Percentiles rank a stretch among this genome's conserved stretches.
phyloP scores from a whole-genome alignment of 2,113 vertebrate species.

The Athene cunicularia region DNA sequence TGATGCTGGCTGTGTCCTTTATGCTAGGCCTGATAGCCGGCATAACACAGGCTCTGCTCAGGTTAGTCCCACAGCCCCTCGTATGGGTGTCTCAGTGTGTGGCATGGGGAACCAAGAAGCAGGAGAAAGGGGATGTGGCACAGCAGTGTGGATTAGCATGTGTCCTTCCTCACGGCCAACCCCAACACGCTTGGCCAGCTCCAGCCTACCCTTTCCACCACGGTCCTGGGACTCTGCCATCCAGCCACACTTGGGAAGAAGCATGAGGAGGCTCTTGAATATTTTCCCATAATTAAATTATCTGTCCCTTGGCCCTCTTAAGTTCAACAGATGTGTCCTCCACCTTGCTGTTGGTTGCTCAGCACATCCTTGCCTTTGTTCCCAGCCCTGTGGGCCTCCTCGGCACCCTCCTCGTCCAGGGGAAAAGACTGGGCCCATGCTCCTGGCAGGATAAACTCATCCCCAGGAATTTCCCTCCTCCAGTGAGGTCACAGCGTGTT shows the following conservation, averaged over 20 bases:
- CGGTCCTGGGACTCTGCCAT: background rate
- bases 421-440: background rate
- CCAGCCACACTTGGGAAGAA: background rate
- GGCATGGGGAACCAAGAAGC: background rate
- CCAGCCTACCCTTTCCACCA: background rate
- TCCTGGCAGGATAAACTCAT: accelerated
- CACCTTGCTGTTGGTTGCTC: background rate
- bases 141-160: background rate
- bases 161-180: background rate
- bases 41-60: background rate
- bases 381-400: accelerated
- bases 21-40: too few relatives aligned
- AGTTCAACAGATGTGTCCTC: background rate
- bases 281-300: background rate
- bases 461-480: background rate
- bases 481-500: accelerated
- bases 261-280: background rate
- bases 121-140: background rate
- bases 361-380: background rate
- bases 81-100: background rate
- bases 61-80: background rate
- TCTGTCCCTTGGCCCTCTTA: background rate
- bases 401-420: background rate
- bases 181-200: background rate
- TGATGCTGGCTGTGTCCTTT: too few relatives aligned